Base-by-base conservation (phyloP, 2,888 invertebrate species). In the Erynnis tages region DNA sequence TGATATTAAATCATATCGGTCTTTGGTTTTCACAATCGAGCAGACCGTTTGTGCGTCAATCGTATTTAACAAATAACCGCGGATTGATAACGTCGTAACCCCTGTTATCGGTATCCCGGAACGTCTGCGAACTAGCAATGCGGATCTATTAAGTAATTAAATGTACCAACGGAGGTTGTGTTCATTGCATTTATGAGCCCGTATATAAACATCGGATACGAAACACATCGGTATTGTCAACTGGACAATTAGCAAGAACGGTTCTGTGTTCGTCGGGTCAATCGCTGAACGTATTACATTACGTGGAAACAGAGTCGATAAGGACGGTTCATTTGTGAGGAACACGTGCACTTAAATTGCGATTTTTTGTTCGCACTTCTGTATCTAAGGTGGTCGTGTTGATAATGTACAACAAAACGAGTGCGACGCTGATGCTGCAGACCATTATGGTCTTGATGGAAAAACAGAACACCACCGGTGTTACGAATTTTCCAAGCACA, bases 381-480 rank as follows among this genome's bases (percentile, higher is more conserved):
- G n/a, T 27, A 8, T 17, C 6, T n/a, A 47, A 49, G 37, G 48
- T 54, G 45, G 46, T 53, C 55, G 41, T 13, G 21, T 56, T 49
- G 48, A 69, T 66, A 61, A 90, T 90, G 89, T 75, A 79, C 63
- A 90, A 90, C 62, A 79, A 68, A 55, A 89, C 90, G 8, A 87
- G 88, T 80, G 88, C 89, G 1, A 82, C 86, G 38, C 61, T 90
- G 58, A 87, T 90, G 90, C 75, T 90, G 54, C 90, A 90, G 57
- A 90, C 90, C 17, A 87, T 90, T 45, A 84, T 90, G 82, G 80
- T 89, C 54, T 67, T 90, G 56, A 86, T 90, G 84, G 83, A 88
- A 56, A 87, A 88, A 59, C 87, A 88, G 53, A 89, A 90, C 70
- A 73, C 83, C 4, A 79, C 86, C 1, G 79, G 78, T 56, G 82